Evolutionary conservation across 2,113 vertebrate species (phyloP).

Genomic region (Scartelaos histophorus): DNA sequence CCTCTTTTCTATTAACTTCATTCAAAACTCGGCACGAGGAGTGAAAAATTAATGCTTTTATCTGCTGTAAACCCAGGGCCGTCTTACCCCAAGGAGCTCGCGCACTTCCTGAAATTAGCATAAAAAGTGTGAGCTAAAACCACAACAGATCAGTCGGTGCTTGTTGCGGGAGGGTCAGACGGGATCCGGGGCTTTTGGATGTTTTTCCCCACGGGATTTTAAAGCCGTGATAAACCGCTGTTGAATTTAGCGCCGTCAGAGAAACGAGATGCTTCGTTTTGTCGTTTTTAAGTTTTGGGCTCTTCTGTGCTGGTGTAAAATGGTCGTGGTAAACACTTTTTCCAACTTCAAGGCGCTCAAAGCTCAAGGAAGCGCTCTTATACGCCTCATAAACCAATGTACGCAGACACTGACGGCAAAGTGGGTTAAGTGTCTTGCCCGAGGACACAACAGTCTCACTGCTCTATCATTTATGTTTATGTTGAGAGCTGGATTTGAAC

Average conservation of each 20-base stretch:
- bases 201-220: slow-evolving; percentile 17
- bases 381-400: no score
- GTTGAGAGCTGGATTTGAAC: no score
- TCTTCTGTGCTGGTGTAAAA: no score
- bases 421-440: no score
- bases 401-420: no score
- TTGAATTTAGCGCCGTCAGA: background rate
- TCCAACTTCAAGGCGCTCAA: no score
- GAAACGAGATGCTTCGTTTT: background rate
- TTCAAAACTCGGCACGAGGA: slow-evolving; percentile 45
- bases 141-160: slow-evolving; percentile 1
- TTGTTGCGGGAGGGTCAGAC: slow-evolving; percentile 9
- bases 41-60: slow-evolving; percentile 52
- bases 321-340: no score
- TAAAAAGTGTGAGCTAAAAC: slow-evolving; percentile 29
- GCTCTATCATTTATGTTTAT: no score
- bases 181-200: background rate
- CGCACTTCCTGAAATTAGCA: slow-evolving; percentile 27
- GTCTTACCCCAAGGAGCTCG: slow-evolving; percentile 26
- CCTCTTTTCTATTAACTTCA: slow-evolving; percentile 52
- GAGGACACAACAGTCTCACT: no score
- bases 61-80: slow-evolving; percentile 47
- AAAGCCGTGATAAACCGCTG: background rate
- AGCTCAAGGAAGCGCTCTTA: no score
- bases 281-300: no score